Conservation (phyloP, 2,113 vertebrate genomes). For the Prochilodus magdalenae region DNA sequence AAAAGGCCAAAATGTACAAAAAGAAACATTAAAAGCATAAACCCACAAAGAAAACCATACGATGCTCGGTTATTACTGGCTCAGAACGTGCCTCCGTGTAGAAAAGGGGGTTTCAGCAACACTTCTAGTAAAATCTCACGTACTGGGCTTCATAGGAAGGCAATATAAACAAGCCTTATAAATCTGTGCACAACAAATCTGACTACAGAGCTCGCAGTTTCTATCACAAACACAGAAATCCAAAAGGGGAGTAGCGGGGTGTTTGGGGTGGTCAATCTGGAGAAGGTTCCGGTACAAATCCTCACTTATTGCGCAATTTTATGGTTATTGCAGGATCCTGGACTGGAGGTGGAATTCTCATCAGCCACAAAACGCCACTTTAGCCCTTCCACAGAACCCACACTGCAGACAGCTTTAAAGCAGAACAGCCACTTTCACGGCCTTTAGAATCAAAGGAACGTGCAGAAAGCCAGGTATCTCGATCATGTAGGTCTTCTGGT, state of each 20-base stretch:
- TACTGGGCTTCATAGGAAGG: background rate
- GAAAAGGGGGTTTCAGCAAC: slow-evolving; percentile 8
- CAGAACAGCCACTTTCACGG: slow-evolving; percentile 28
- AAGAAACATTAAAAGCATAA: slow-evolving; percentile 3
- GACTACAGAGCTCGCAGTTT: background rate
- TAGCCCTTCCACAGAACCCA: slow-evolving; percentile 30
- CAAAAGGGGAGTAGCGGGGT: background rate
- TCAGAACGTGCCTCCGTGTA: slow-evolving; percentile 33
- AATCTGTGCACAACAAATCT: slow-evolving; percentile 1
- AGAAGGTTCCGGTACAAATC: background rate
- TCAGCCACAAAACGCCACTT: slow-evolving; percentile 28
- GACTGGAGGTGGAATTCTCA: slow-evolving; percentile 26
- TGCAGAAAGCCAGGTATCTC: slow-evolving; percentile 30
- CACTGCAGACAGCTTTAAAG: slow-evolving; percentile 31
- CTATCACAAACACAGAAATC: slow-evolving; percentile 2
- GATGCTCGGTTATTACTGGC: slow-evolving; percentile 21
- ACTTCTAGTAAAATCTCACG: slow-evolving; percentile 21
- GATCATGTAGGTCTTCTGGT: slow-evolving; percentile 32
- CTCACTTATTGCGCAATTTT: slow-evolving; percentile 46
- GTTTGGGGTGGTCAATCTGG: background rate
- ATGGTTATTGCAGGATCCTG: slow-evolving; percentile 47
- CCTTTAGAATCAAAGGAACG: background rate
- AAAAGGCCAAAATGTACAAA: background rate
- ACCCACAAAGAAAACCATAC: background rate
- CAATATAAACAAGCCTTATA: background rate